Percentiles rank a stretch among this genome's conserved stretches.
Evolutionary conservation across 2,888 invertebrate species (phyloP).

Genomic region (Caenorhabditis wallacei): DNA sequence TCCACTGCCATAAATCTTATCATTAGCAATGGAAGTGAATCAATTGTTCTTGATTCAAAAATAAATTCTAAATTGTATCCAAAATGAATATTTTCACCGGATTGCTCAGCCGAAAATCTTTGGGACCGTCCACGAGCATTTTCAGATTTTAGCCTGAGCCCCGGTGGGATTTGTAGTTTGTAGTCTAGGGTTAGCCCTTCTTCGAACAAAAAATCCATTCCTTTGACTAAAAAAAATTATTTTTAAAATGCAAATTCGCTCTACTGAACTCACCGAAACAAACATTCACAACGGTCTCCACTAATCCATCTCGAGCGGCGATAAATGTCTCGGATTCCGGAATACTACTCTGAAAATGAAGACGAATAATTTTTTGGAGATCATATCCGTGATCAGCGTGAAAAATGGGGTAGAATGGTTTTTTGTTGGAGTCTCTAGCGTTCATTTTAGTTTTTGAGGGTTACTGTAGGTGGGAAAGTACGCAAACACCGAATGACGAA

Average conservation of each 20-base stretch:
- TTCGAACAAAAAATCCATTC: constrained; percentile 33
- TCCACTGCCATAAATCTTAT: constrained; percentile 52
- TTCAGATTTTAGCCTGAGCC: constrained; percentile 22
- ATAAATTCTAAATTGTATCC: constrained; percentile 49
- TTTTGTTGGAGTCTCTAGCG: constrained; percentile 1
- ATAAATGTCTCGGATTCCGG: constrained; percentile 50
- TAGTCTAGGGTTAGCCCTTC: constrained; percentile 59
- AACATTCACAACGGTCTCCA: constrained; percentile 48
- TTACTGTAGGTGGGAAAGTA: constrained; percentile 13
- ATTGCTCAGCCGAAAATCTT: constrained; percentile 31
- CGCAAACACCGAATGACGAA: background rate
- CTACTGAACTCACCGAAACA: background rate
- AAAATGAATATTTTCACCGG: constrained; percentile 22
- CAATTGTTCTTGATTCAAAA: constrained; percentile 32
- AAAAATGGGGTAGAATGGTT: background rate
- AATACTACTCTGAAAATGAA: constrained; percentile 48
- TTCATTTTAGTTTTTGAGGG: background rate
- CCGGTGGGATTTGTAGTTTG: constrained; percentile 30
- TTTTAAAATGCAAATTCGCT: background rate
- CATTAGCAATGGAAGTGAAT: constrained; percentile 40
- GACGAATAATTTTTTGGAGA: background rate
- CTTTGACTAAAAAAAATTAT: constrained; percentile 24
- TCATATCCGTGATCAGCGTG: too few relatives aligned
- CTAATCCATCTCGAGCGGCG: constrained; percentile 44
- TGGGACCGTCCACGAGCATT: constrained; percentile 44